A percentile compares a stretch with the other conserved stretches of the same genome.
These are phyloP conservation scores for Lepidocyrtoides sp. DNA, from an alignment of 2,888 invertebrate species.

Conservation along the genomic window DNA sequence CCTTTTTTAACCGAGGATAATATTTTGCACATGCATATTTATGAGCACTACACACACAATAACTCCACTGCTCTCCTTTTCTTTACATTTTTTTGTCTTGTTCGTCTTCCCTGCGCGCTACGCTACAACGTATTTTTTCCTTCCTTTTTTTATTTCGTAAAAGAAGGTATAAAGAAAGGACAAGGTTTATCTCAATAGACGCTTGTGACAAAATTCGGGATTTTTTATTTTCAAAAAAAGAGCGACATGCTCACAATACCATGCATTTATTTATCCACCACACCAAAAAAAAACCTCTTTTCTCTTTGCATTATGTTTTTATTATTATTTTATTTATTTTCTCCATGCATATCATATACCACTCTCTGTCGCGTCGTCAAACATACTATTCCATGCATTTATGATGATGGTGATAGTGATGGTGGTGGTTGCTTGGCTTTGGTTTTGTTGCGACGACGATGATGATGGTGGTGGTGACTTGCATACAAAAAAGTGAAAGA, in stretches of 20 bases:
- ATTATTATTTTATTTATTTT: conserved; percentile 26
- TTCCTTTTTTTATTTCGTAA: neutral
- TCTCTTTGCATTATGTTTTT: conserved; percentile 46
- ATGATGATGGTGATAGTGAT: conserved; percentile 42
- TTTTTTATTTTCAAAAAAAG: neutral
- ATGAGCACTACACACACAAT: conserved; percentile 64
- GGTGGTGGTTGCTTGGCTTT: neutral
- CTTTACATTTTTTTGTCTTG: conserved; percentile 19
- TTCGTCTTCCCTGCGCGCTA: too few species aligned
- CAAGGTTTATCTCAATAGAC: conserved; percentile 48
- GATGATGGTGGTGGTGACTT: conserved; percentile 22
- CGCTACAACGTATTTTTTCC: neutral
- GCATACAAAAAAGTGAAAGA: conserved; percentile 45
- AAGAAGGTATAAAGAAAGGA: conserved; percentile 10
- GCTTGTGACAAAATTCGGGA: neutral
- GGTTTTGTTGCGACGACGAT: too few species aligned
- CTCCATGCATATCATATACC: conserved; percentile 21
- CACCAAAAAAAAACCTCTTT: neutral
- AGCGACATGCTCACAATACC: neutral
- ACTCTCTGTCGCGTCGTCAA: neutral
- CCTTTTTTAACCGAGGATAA: conserved; percentile 13
- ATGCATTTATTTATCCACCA: neutral
- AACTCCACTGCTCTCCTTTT: neutral
- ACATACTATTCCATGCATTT: conserved; percentile 58
- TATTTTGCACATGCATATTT: conserved; percentile 81